Percentiles rank a stretch among this genome's conserved stretches.
Evolutionary conservation across 2,797 vertebrate species (phyloP).

Genomic region (Hippoglossus hippoglossus): DNA sequence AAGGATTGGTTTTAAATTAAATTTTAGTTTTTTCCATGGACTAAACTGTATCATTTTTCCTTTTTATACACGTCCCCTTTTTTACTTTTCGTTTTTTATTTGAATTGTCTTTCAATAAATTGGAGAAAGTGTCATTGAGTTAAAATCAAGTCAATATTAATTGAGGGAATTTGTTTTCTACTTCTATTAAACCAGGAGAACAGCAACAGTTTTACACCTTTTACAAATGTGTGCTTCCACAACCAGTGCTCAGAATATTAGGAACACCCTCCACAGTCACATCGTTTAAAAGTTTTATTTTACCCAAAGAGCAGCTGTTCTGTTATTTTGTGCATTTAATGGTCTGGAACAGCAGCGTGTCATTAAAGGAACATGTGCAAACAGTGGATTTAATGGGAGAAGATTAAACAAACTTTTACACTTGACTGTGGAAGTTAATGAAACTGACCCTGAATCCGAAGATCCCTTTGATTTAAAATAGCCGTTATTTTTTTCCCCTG

Average conservation of each 20-base stretch:
- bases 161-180: neutral
- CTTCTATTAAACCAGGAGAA: neutral
- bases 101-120: conserved; percentile 63
- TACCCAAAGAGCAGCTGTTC: conserved; percentile 1
- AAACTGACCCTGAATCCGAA: conserved; percentile 36
- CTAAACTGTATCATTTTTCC: conserved; percentile 11
- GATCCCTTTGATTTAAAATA: neutral
- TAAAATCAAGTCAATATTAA: conserved; percentile 16
- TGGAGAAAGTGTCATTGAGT: conserved; percentile 44
- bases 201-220: neutral
- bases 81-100: conserved; percentile 49
- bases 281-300: neutral
- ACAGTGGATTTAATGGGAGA: neutral
- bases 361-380: conserved; percentile 18
- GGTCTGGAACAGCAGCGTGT: conserved; percentile 3
- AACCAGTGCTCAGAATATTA: conserved; percentile 6
- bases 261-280: neutral
- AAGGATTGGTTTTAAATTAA: conserved; percentile 8
- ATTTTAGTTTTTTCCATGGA: neutral
- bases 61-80: conserved; percentile 33
- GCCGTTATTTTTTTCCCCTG: neutral
- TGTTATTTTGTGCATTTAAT: conserved; percentile 29
- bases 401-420: conserved; percentile 32
- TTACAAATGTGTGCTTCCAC: neutral
- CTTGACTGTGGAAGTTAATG: neutral